Evolutionary conservation across 2,888 invertebrate species (phyloP).

Genomic region (Clepsis dumicolana): DNA sequence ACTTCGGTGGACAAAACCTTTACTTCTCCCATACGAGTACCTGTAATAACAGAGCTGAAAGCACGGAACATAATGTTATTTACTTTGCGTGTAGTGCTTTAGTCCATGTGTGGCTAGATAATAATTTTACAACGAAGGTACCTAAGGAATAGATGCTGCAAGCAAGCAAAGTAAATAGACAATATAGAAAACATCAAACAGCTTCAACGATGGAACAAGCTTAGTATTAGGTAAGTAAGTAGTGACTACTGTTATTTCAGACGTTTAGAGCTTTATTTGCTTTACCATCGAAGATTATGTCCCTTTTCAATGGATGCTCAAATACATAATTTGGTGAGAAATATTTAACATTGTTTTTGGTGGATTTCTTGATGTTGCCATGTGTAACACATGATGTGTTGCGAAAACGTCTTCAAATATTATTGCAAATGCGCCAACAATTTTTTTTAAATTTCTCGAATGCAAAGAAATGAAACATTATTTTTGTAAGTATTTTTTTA

Average conservation of each 20-base stretch:
- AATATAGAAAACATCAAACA: slow-evolving; percentile 16
- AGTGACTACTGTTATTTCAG: too few relatives aligned
- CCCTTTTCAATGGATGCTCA: neutral
- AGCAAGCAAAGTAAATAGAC: slow-evolving; percentile 20
- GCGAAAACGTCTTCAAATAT: too few relatives aligned
- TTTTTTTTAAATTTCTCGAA: too few relatives aligned
- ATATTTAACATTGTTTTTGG: too few relatives aligned
- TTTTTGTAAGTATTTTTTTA: too few relatives aligned
- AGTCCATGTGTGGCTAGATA: slow-evolving; percentile 38
- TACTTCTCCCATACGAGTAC: slow-evolving; percentile 50
- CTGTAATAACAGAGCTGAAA: slow-evolving; percentile 59
- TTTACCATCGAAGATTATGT: neutral
- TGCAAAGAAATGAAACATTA: too few relatives aligned
- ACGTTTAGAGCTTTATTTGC: neutral
- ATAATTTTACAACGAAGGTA: slow-evolving; percentile 24
- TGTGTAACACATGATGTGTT: too few relatives aligned
- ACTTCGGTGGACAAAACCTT: slow-evolving; percentile 43
- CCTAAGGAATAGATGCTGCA: slow-evolving; percentile 21
- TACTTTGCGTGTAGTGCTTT: slow-evolving; percentile 41
- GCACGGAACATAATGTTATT: slow-evolving; percentile 44
- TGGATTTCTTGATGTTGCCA: too few relatives aligned
- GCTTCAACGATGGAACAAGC: neutral
- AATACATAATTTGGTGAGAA: neutral
- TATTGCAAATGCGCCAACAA: too few relatives aligned
- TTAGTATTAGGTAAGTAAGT: too few relatives aligned